Evolutionary conservation across 2,113 vertebrate genomes (phyloP).

Genomic region (Gymnarchus niloticus): DNA sequence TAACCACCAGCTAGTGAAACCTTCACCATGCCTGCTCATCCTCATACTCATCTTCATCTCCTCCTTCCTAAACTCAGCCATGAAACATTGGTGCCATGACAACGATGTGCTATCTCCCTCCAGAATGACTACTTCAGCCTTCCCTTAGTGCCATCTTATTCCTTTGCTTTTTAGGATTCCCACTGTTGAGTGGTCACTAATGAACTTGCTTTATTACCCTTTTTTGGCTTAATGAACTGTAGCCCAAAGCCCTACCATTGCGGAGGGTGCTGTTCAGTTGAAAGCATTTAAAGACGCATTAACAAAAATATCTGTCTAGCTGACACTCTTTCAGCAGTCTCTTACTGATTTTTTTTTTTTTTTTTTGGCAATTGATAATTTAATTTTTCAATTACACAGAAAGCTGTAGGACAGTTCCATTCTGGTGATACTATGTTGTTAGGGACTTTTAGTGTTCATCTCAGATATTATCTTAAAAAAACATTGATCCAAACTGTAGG

Average conservation of each 20-base stretch:
- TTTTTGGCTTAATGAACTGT: background rate
- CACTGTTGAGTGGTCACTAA: background rate
- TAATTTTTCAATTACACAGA: too few species aligned
- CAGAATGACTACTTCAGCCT: background rate
- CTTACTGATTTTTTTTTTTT: background rate
- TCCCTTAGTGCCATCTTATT: background rate
- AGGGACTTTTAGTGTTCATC: too few species aligned
- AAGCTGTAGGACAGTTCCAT: too few species aligned
- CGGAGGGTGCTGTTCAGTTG: background rate
- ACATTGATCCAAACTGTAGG: too few species aligned
- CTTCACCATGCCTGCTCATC: background rate
- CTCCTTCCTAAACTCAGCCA: background rate
- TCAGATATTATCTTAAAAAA: too few species aligned
- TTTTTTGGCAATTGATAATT: too few species aligned
- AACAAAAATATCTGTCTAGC: background rate
- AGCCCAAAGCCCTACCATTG: background rate
- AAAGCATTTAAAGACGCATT: background rate
- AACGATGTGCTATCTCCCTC: background rate
- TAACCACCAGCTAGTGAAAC: conserved; percentile 39
- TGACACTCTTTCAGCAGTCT: background rate
- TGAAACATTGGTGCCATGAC: background rate
- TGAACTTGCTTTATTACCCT: background rate
- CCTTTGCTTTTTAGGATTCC: background rate
- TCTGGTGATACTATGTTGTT: too few species aligned
- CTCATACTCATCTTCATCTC: background rate